Evolutionary conservation across 1,140 invertebrate species (phyloP).

Genomic region (Druon quercuslanigerum): DNA sequence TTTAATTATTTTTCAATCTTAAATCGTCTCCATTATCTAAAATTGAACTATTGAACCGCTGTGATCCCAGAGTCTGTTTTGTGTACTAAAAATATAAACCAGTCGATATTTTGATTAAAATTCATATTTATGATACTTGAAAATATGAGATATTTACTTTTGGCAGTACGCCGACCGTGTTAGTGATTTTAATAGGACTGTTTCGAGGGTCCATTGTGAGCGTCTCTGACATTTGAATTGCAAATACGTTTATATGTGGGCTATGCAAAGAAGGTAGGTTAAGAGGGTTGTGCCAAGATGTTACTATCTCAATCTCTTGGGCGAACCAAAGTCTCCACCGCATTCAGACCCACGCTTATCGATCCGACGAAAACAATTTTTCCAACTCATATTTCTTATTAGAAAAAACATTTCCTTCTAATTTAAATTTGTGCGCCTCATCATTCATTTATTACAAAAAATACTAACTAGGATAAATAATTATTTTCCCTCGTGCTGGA

Average conservation of each 20-base stretch:
- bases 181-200: conserved; percentile 44
- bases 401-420: neutral
- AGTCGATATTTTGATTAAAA: neutral
- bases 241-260: conserved; percentile 37
- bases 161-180: conserved; percentile 7
- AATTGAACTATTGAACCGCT: no score
- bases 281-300: conserved; percentile 45
- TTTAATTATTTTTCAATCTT: no score
- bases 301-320: conserved; percentile 2
- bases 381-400: conserved; percentile 22
- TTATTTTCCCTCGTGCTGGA: no score
- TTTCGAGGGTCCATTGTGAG: conserved; percentile 38
- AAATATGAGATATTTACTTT: neutral
- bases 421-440: no score
- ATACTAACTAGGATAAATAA: no score
- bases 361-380: conserved; percentile 17
- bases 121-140: conserved; percentile 8
- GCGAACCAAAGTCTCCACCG: neutral
- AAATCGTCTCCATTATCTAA: no score
- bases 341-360: conserved; percentile 12
- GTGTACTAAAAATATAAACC: conserved; percentile 26
- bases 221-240: conserved; percentile 48
- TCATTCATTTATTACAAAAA: no score
- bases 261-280: conserved; percentile 38
- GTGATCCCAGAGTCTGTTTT: neutral